Base-by-base conservation (phyloP, 2,113 vertebrate genomes). In the Sturnus vulgaris region DNA sequence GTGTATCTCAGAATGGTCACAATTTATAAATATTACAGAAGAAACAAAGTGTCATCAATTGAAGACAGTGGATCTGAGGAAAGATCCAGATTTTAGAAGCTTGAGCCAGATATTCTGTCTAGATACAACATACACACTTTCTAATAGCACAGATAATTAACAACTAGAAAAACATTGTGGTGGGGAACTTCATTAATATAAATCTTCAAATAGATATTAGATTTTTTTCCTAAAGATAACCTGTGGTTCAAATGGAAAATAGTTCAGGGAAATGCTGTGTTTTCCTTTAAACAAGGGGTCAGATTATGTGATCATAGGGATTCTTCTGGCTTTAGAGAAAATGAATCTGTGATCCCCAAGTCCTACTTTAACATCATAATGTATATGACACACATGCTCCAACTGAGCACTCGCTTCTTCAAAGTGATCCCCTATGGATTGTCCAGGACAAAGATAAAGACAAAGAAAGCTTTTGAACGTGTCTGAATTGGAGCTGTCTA, bases 401-500 rank as follows among this genome's bases (percentile, higher is more conserved):
- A 80, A 15, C 0, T 22, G 8, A 28, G 33, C 23, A 75, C 21
- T 75, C 5, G 1, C 28, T 83, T 95, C 64, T 81, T 88, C 55
- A 82, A 61, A 47, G 5, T 72, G 39, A 11, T 91, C 18, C 30
- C 39, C 24, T 92, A 57, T 76, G 44, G 72, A 78, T 93, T 94
- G 71, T 93, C 70, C 30, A 49, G 85, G 82, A 80, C 50, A 80
- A 42, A 92, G 30, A 84, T 60, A 91, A 95, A 96, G 44, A 30
- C 82, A 92, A 68, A 92, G 50, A 93, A 93, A 92, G 21, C 33
- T 79, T 70, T 86, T 50, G 65, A 93, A 61, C 73, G 37, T 27
- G 46, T 75, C 40, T 94, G 69, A 89, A 92, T 77, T 73, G 53
- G 86, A 96, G 10, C 55, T 77, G 42, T 70, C 30, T 88, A 25